Evolutionary conservation across 2,888 invertebrate genomes (phyloP).

Genomic region (Catocala fraxini): DNA sequence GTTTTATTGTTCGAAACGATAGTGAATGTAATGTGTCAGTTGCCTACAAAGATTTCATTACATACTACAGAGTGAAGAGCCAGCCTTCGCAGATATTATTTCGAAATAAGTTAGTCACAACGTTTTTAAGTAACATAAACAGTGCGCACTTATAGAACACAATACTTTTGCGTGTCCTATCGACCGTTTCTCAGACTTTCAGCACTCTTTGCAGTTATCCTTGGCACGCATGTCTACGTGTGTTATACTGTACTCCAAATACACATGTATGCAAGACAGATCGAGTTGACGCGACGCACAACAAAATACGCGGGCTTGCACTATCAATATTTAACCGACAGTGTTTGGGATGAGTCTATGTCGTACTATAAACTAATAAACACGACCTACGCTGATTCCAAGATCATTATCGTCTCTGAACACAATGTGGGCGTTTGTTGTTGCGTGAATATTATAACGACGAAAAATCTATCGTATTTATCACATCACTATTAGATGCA

Average conservation of each 20-base stretch:
- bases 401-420: slow-evolving; percentile 79
- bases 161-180: slow-evolving; percentile 51
- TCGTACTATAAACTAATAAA: slow-evolving; percentile 70
- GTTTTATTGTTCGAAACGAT: slow-evolving; percentile 5
- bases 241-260: slow-evolving; percentile 23
- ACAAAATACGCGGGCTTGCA: slow-evolving; percentile 43
- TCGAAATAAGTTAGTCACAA: slow-evolving; percentile 35
- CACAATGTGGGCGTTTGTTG: slow-evolving; percentile 70
- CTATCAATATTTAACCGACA: slow-evolving; percentile 45
- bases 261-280: slow-evolving; percentile 17
- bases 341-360: slow-evolving; percentile 56
- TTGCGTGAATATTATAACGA: slow-evolving; percentile 79
- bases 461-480: slow-evolving; percentile 61
- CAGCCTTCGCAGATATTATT: slow-evolving; percentile 35
- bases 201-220: slow-evolving; percentile 56
- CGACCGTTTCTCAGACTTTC: slow-evolving; percentile 41
- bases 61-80: slow-evolving; percentile 25
- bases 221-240: slow-evolving; percentile 52
- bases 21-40: slow-evolving; percentile 8
- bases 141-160: slow-evolving; percentile 19
- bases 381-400: slow-evolving; percentile 80
- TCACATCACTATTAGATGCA: slow-evolving; percentile 58
- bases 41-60: slow-evolving; percentile 17
- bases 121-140: slow-evolving; percentile 24
- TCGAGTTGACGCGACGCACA: slow-evolving; percentile 17